Evolutionary conservation across 2,113 vertebrate genomes (phyloP).

Genomic region (Progne subis): DNA sequence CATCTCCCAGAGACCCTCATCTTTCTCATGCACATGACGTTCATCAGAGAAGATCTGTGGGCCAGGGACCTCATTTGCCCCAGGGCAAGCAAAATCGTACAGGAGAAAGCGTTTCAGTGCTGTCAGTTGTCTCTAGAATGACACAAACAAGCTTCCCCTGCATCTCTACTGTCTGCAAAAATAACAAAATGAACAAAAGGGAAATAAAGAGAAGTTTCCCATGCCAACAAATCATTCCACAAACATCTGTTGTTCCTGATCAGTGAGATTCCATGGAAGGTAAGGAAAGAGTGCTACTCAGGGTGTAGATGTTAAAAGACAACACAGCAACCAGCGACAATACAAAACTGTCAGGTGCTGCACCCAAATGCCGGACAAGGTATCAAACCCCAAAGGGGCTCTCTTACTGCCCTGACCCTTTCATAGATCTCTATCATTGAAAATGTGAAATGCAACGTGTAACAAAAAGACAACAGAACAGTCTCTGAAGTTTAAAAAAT

Average conservation of each 20-base stretch:
- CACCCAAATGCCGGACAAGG: neutral
- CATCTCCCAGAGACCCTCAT: neutral
- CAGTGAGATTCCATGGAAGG: neutral
- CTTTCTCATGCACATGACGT: neutral
- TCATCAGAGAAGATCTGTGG: neutral
- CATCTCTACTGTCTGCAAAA: neutral
- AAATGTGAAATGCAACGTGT: neutral
- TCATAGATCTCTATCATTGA: neutral
- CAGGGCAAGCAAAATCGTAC: neutral
- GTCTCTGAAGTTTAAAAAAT: neutral
- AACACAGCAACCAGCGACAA: neutral
- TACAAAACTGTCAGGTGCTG: neutral
- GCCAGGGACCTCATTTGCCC: neutral
- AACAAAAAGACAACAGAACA: neutral
- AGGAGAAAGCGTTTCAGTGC: neutral
- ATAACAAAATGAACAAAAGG: neutral
- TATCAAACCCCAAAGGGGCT: neutral
- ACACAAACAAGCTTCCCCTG: neutral
- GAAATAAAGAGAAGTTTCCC: neutral
- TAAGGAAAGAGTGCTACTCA: neutral
- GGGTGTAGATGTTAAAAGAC: neutral
- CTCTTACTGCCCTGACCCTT: neutral
- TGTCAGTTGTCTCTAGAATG: neutral
- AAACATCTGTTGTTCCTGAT: neutral
- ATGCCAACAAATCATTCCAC: neutral